phyloP scores from a whole-genome alignment of 2,113 vertebrate species.

The Cololabis saira region DNA sequence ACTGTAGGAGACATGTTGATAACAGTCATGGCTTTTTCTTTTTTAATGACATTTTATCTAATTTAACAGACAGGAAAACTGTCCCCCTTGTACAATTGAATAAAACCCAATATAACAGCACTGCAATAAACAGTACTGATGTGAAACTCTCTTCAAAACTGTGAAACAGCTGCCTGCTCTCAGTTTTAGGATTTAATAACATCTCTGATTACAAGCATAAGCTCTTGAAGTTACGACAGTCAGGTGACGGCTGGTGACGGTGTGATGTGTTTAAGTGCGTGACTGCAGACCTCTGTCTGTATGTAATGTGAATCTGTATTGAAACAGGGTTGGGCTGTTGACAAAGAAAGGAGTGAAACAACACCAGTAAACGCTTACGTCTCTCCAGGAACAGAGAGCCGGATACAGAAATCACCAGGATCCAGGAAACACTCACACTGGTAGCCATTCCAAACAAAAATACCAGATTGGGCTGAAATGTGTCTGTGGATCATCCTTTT shows the following conservation, averaged over 20 bases:
- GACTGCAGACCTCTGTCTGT: conserved; percentile 17
- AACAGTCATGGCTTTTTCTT: no score
- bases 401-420: background rate
- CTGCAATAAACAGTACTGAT: background rate
- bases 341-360: conserved; percentile 38
- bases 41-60: no score
- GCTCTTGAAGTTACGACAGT: no score
- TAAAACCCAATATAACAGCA: no score
- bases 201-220: background rate
- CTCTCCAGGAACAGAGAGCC: conserved; percentile 11
- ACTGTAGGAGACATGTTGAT: no score
- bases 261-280: background rate
- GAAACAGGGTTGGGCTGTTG: conserved; percentile 50
- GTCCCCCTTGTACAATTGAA: no score
- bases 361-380: background rate
- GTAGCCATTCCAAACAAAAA: no score
- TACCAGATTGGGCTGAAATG: no score
- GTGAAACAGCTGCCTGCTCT: background rate
- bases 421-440: no score
- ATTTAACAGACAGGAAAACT: no score
- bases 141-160: background rate
- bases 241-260: no score
- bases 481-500: no score
- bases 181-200: conserved; percentile 9
- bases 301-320: conserved; percentile 8